These are phyloP conservation scores for Eristalinus sepulchralis DNA, from an alignment of 2,888 invertebrate genomes.

Conservation along the genomic window DNA sequence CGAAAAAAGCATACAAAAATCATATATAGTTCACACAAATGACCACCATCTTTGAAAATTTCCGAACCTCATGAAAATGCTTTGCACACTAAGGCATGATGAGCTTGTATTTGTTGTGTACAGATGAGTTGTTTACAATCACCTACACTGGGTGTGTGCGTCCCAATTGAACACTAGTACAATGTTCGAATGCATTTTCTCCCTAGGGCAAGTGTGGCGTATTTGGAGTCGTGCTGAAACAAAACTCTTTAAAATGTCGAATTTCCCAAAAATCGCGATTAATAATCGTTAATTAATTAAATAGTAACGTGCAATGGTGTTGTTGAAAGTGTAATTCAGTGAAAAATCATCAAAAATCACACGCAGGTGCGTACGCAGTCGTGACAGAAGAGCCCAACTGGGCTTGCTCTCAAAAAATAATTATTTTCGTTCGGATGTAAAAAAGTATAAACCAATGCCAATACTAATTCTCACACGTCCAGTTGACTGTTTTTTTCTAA, in stretches of 20 bases:
- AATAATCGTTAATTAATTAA: constrained; percentile 71
- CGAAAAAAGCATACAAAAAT: constrained; percentile 44
- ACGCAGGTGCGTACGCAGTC: constrained; percentile 99
- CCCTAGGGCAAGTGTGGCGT: constrained; percentile 73
- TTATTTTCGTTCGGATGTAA: constrained; percentile 65
- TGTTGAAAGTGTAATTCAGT: constrained; percentile 73
- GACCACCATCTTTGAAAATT: constrained; percentile 72
- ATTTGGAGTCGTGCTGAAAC: constrained; percentile 73
- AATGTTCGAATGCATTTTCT: constrained; percentile 71
- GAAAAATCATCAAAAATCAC: constrained; percentile 82
- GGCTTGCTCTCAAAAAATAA: constrained; percentile 86
- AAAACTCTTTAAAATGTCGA: constrained; percentile 75
- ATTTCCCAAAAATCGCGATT: constrained; percentile 72
- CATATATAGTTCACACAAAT: constrained; percentile 28
- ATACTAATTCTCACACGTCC: constrained; percentile 39
- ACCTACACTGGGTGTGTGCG: constrained; percentile 66
- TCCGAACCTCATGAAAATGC: constrained; percentile 59
- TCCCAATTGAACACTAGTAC: constrained; percentile 47
- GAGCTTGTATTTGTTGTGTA: constrained; percentile 36
- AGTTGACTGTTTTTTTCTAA: neutral
- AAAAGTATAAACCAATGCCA: constrained; percentile 61
- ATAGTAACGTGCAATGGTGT: constrained; percentile 70
- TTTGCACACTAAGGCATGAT: constrained; percentile 35
- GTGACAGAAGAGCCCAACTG: constrained; percentile 92
- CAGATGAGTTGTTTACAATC: constrained; percentile 72